These are phyloP conservation scores for Hephaestus fuliginosus DNA, from an alignment of 2,797 vertebrate species.

Conservation along the genomic window DNA sequence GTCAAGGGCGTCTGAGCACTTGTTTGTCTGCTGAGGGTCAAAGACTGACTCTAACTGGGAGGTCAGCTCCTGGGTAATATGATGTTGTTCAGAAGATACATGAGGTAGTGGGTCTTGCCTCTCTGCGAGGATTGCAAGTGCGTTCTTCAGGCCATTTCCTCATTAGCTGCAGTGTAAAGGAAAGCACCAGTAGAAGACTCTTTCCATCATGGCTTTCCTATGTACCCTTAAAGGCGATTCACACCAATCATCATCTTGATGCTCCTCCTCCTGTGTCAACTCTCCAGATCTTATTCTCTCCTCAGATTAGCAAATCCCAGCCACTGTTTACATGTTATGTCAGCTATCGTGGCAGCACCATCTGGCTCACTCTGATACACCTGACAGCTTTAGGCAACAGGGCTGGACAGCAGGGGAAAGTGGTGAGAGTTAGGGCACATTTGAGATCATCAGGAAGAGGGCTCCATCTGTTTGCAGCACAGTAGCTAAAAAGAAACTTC, in stretches of 20 bases:
- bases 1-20: background rate
- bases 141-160: background rate
- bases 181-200: background rate
- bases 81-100: background rate
- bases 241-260: background rate
- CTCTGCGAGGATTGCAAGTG: background rate
- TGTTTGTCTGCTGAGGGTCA: background rate
- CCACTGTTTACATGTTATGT: no score
- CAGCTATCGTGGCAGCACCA: no score
- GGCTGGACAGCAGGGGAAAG: no score
- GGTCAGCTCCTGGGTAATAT: background rate
- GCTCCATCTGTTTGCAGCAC: no score
- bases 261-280: background rate
- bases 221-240: background rate
- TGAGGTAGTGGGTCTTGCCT: background rate
- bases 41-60: background rate
- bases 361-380: no score
- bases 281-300: no score
- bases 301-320: no score
- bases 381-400: no score
- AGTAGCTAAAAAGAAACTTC: no score
- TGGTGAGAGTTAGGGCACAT: no score
- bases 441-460: no score
- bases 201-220: background rate
- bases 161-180: no score